Conservation (phyloP, 2,797 vertebrate genomes). For the Argyrosomus regius region DNA sequence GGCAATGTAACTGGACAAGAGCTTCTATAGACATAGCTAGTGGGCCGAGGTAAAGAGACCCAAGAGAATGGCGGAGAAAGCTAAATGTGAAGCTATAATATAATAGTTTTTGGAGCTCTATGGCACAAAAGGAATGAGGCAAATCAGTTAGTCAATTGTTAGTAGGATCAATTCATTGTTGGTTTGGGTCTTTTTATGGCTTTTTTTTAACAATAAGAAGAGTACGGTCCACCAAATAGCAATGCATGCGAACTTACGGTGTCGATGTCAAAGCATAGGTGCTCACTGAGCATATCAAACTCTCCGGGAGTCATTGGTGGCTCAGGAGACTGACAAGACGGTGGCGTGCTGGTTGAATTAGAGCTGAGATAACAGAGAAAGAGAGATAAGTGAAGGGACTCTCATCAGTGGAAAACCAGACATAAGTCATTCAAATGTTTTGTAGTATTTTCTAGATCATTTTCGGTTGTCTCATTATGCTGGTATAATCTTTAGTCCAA, state of each 20-base stretch:
- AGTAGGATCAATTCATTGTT: too few species aligned
- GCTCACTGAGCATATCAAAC: slow-evolving; percentile 92
- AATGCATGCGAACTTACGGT: slow-evolving; percentile 81
- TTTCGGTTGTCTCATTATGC: neutral
- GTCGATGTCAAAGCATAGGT: slow-evolving; percentile 92
- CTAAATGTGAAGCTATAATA: too few species aligned
- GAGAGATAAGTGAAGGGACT: neutral
- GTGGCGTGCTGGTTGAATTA: slow-evolving; percentile 84
- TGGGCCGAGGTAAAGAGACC: too few species aligned
- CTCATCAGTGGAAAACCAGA: neutral
- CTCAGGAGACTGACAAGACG: slow-evolving; percentile 90
- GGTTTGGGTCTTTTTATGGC: too few species aligned
- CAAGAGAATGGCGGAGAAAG: too few species aligned
- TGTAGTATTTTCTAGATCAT: neutral
- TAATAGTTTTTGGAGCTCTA: too few species aligned
- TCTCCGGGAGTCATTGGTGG: slow-evolving; percentile 96
- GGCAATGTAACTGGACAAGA: too few species aligned
- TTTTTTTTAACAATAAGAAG: too few species aligned
- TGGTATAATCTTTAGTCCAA: neutral
- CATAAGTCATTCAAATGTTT: neutral
- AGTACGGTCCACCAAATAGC: neutral
- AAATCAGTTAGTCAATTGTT: too few species aligned
- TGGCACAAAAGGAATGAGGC: too few species aligned
- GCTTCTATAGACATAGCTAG: too few species aligned
- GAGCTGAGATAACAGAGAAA: slow-evolving; percentile 45